A percentile compares a stretch with the other conserved stretches of the same genome.
Conservation (phyloP, 2,888 invertebrate species). For the Labia minor region DNA sequence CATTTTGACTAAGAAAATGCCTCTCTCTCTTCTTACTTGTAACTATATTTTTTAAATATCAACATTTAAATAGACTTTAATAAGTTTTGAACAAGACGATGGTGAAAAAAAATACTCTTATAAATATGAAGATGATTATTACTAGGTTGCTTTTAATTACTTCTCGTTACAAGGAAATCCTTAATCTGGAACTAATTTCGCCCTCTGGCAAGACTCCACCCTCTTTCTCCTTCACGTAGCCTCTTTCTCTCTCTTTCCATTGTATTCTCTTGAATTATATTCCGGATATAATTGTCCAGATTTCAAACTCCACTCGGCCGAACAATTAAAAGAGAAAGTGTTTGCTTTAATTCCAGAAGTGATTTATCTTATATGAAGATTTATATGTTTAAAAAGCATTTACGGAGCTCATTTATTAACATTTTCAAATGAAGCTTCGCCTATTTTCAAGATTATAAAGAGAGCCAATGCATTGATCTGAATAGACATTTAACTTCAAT, state of each 20-base stretch:
- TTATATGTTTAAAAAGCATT: slow-evolving; percentile 8
- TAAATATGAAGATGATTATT: neutral
- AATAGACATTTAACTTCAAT: no score
- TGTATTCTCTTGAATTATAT: slow-evolving; percentile 7
- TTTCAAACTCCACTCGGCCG: slow-evolving; percentile 4
- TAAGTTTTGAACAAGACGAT: no score
- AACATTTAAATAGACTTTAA: no score
- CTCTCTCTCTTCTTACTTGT: no score
- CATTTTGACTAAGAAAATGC: no score
- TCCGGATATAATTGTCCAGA: slow-evolving; percentile 13
- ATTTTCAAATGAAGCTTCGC: no score
- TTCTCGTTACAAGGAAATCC: slow-evolving; percentile 5
- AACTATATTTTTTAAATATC: no score
- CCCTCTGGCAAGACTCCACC: neutral
- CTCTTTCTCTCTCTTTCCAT: neutral
- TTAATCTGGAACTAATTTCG: slow-evolving; percentile 6
- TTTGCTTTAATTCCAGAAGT: slow-evolving; percentile 7
- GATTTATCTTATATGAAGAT: neutral
- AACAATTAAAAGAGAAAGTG: slow-evolving; percentile 8
- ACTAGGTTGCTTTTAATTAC: neutral
- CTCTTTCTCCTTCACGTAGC: neutral
- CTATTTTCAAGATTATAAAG: no score
- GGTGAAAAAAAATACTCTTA: no score
- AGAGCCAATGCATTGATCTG: no score
- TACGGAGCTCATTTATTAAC: no score